Evolutionary conservation across 2,888 invertebrate species (phyloP), one percentile per base, ranked within the genome.

Genomic region (Nomada fucata): DNA sequence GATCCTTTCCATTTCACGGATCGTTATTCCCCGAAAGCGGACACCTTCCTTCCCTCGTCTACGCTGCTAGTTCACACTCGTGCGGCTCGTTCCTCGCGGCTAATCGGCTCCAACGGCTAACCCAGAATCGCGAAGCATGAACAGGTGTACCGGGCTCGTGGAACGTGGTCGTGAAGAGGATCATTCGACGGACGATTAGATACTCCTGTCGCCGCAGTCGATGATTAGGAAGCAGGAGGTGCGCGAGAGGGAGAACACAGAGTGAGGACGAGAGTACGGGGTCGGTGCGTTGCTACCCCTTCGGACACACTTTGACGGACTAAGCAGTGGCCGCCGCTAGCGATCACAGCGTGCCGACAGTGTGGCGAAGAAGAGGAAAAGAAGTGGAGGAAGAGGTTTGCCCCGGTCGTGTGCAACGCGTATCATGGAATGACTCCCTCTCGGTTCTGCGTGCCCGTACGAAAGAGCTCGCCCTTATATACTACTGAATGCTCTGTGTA

Each of bases 391-490:
- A 52, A 69, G 44, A 61, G 61, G 60, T 15, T 52, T 60, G 75
- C 55, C 57, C 64, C 44, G 53, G 72, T 55, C 55, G 72, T 61
- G 76, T 86, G 57, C 69, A 86, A 73, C 83, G 78, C 76, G 76
- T 70, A 70, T 84, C 67, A 83, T 61, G 72, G 83, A 79, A 76
- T 83, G 78, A 86, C 82, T 89, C 79, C 76, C 79, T 86, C 72
- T 84, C 75, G 75, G 79, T 83, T 88, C 82, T 89, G 86, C 74
- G 79, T 83, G 74, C 75, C 69, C 70, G 78, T 79, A 79, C 85
- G 84, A 87, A 89, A 90, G 83, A 86, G 82, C 36, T 76, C 84
- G 89, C 90, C 88, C 91, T 91, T 91, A 91, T 91, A 91, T 88
- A 89, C 90, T 79, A 86, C 84, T 77, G 89, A 89, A 83, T 86